Conservation (phyloP, 53 echinoderm and acorn worm species). For the Echinometra lucunter region DNA sequence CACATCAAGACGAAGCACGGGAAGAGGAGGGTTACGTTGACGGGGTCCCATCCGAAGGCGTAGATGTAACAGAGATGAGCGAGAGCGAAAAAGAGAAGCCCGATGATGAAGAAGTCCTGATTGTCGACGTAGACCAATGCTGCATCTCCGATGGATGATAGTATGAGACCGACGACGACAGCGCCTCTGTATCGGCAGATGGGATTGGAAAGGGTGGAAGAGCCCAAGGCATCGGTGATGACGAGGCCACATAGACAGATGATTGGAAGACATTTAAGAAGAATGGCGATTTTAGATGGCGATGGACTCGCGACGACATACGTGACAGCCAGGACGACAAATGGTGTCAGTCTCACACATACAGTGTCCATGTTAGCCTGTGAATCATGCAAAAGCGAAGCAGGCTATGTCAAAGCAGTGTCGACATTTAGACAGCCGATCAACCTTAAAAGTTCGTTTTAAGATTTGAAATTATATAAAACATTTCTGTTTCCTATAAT, state of each 20-base stretch:
- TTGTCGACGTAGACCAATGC: slow-evolving; percentile 87
- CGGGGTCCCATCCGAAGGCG: slow-evolving; percentile 76
- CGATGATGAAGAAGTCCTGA: slow-evolving; percentile 81
- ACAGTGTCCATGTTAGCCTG: not conserved
- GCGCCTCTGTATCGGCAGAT: slow-evolving; percentile 77
- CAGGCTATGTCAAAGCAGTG: too few relatives aligned
- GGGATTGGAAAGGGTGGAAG: not conserved
- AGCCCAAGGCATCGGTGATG: slow-evolving; percentile 67
- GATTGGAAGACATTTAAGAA: slow-evolving; percentile 94
- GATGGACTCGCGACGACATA: not conserved
- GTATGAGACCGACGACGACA: slow-evolving; percentile 84
- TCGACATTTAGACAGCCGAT: too few relatives aligned
- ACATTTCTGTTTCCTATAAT: too few relatives aligned
- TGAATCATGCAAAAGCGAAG: not conserved
- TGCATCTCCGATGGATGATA: slow-evolving; percentile 91
- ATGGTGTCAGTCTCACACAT: not conserved
- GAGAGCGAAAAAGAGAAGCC: slow-evolving; percentile 87
- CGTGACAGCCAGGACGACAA: not conserved
- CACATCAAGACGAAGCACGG: slow-evolving; percentile 37
- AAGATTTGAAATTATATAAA: too few relatives aligned
- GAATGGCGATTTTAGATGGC: slow-evolving; percentile 78
- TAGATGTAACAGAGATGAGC: slow-evolving; percentile 83
- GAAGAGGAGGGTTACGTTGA: slow-evolving; percentile 50
- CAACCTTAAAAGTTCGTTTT: too few relatives aligned
- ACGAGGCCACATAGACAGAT: slow-evolving; percentile 86